These are phyloP conservation scores for Reinhardtius hippoglossoides DNA, from an alignment of 2,113 vertebrate genomes.

Conservation along the genomic window DNA sequence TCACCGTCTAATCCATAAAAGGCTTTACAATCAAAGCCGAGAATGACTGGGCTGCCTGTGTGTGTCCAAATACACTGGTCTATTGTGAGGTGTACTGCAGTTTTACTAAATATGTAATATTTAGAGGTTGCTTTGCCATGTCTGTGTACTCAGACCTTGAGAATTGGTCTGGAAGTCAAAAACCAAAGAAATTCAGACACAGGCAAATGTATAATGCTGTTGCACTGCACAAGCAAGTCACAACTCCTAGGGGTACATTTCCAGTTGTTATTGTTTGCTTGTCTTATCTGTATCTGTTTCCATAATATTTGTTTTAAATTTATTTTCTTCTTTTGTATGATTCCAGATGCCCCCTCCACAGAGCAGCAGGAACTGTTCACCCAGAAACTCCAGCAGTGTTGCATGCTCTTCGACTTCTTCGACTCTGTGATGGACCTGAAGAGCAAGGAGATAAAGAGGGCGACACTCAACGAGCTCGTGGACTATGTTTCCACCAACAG, in stretches of 20 bases:
- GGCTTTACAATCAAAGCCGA: conserved; percentile 66
- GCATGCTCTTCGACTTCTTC: conserved; percentile 95
- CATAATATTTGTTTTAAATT: conserved; percentile 1
- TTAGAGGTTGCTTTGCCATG: neutral
- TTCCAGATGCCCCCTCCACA: conserved; percentile 90
- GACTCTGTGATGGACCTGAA: conserved; percentile 96
- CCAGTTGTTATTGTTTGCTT: neutral
- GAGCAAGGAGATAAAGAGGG: conserved; percentile 98
- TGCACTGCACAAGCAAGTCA: neutral
- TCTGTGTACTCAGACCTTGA: no score
- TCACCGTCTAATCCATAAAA: conserved; percentile 72
- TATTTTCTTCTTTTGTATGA: conserved; percentile 41
- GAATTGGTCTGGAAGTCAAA: neutral
- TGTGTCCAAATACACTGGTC: neutral
- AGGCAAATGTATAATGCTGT: no score
- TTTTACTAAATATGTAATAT: neutral
- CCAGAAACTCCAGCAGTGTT: conserved; percentile 98
- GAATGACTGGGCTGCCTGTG: conserved; percentile 32
- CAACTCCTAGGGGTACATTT: neutral
- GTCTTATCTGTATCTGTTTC: conserved; percentile 7
- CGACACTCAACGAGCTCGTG: conserved; percentile 95
- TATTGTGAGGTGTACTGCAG: neutral
- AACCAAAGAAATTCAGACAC: neutral
- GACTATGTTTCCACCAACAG: conserved; percentile 97
- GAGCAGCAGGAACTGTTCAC: conserved; percentile 96